Evolutionary conservation across 2,113 vertebrate genomes (phyloP).

Genomic region (Petroica traversi): DNA sequence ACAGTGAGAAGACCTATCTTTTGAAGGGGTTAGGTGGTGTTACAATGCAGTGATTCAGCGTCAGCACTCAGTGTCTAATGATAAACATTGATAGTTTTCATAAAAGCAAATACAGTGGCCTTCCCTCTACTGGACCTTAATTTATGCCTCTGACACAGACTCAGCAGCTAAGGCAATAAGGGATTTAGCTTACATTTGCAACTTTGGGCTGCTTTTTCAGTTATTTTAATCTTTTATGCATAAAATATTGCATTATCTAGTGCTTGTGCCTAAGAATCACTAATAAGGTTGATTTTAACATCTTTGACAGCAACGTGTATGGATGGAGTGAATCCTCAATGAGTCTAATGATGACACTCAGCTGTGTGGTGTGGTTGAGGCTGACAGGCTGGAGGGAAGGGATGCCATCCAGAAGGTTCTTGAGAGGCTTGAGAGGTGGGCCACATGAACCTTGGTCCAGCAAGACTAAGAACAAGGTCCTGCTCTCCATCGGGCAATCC

Average conservation of each 20-base stretch:
- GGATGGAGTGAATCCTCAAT: not conserved
- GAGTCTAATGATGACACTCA: not conserved
- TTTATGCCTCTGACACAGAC: not conserved
- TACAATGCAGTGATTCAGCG: not conserved
- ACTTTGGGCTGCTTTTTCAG: not conserved
- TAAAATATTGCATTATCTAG: not conserved
- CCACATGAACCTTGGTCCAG: not conserved
- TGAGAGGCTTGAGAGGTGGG: not conserved
- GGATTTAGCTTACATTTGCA: not conserved
- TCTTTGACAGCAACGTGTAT: not conserved
- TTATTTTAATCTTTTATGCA: not conserved
- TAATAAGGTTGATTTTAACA: not conserved
- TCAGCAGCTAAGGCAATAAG: not conserved
- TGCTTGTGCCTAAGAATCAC: not conserved
- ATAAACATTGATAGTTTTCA: not conserved
- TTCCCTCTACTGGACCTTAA: not conserved
- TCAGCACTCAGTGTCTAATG: not conserved
- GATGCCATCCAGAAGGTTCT: not conserved
- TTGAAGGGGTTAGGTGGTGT: not conserved
- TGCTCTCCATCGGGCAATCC: accelerated
- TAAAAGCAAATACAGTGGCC: not conserved
- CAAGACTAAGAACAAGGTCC: not conserved
- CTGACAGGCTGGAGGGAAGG: not conserved
- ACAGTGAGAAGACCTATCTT: not conserved
- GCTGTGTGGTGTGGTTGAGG: not conserved